Evolutionary conservation across 2,797 vertebrate genomes (phyloP), one percentile per base, ranked within the genome.

Genomic region (Atherinosoma microstoma): DNA sequence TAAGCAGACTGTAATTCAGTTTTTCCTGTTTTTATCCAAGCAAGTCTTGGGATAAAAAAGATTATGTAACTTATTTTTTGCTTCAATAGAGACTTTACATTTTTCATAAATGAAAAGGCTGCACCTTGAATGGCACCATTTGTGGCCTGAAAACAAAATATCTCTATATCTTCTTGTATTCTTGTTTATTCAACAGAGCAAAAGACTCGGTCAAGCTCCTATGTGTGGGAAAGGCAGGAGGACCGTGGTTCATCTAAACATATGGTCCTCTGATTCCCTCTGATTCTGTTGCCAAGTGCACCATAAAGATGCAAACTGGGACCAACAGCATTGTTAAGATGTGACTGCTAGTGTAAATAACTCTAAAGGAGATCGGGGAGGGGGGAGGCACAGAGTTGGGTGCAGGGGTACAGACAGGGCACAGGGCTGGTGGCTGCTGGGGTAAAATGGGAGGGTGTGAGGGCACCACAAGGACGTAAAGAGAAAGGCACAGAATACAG

Each of bases 401-500:
- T 70, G 53, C 10, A 65, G 53, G 82, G 83, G 75, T 82, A 78
- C 64, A 15, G 34, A 69, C 80, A 87, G 84, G 84, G 83, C 74
- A 82, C 42, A 0, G 83, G 79, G 73, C 87, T 87, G 88, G 84
- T 87, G 89, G 84, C 77, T 30, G 47, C 70, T 62, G 78, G 79
- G 85, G 77, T 69, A 64, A 72, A 67, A 67, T 64, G 67, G 86
- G 72, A 76, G 86, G 64, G 82, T 75, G 82, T 59, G 76, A 85
- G 86, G 87, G 87, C 85, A 91, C 78, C 79, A 90, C 80, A 78
- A 89, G 91, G 85, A 77, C 60, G 82, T 79, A 83, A 80, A 88
- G 93, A 96, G 95, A 96, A 96, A 92, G 84, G 93, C 94, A 95
- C 93, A 96, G 96, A 98, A 97, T 97, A 96, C 96, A 97, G 96